These are phyloP conservation scores for Silurus asotus DNA, from an alignment of 2,113 vertebrate genomes.

Conservation along the genomic window DNA sequence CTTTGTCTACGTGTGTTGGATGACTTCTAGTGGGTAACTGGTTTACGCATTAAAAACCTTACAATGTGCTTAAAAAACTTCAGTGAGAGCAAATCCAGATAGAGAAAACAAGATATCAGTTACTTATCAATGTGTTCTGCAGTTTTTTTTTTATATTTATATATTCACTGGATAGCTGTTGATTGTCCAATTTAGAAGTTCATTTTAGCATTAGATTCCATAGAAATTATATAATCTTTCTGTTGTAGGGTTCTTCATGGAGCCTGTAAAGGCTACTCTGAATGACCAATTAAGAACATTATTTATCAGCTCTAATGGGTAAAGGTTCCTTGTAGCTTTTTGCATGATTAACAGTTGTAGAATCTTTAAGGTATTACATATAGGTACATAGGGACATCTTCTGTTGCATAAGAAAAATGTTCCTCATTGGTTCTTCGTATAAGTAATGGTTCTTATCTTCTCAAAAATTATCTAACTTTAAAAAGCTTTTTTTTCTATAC, in stretches of 20 bases:
- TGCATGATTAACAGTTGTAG: too few species aligned
- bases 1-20: constrained; percentile 3
- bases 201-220: too few species aligned
- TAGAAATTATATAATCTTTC: neutral
- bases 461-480: too few species aligned
- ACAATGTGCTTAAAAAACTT: neutral
- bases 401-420: too few species aligned
- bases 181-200: neutral
- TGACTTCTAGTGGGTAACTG: neutral
- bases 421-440: neutral
- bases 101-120: neutral
- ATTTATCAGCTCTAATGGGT: too few species aligned
- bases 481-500: too few species aligned
- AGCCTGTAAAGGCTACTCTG: too few species aligned
- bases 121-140: neutral
- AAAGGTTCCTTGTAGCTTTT: too few species aligned
- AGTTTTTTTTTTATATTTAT: neutral
- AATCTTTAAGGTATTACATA: too few species aligned
- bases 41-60: neutral
- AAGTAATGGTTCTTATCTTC: too few species aligned
- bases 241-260: neutral
- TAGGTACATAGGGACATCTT: too few species aligned
- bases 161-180: neutral
- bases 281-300: too few species aligned
- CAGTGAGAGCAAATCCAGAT: neutral